Percentiles rank a stretch among this genome's conserved stretches.
Conservation (phyloP, 2,888 invertebrate species). For the Thysanoteuthis rhombus region DNA sequence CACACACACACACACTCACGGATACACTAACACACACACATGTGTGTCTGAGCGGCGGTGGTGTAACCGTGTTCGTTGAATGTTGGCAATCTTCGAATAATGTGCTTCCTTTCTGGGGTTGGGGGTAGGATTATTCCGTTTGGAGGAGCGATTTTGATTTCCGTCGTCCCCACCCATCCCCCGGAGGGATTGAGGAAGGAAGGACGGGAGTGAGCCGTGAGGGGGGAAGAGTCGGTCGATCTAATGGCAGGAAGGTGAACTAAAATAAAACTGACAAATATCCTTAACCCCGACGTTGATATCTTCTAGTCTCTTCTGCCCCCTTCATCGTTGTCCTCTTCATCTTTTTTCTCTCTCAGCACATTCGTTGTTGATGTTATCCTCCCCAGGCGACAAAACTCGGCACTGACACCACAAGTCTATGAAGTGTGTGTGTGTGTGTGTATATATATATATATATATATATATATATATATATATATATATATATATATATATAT, state of each 20-base stretch:
- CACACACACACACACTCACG: neutral
- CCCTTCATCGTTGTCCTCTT: neutral
- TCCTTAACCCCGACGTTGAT: neutral
- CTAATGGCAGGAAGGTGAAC: neutral
- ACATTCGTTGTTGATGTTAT: too few relatives aligned
- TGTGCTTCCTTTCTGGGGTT: neutral
- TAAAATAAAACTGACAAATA: slow-evolving; percentile 12
- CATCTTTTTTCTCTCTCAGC: too few relatives aligned
- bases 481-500: too few relatives aligned
- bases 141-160: neutral
- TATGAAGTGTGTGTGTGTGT: too few relatives aligned
- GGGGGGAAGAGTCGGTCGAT: neutral
- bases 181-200: neutral
- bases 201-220: neutral
- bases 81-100: neutral
- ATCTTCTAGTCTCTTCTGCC: too few relatives aligned
- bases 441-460: too few relatives aligned
- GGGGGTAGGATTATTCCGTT: neutral
- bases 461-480: too few relatives aligned
- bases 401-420: too few relatives aligned
- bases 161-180: neutral
- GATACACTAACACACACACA: too few relatives aligned
- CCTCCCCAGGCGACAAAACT: too few relatives aligned
- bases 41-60: neutral
- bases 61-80: neutral